Evolutionary conservation across 2,888 invertebrate species (phyloP), one percentile per base, ranked within the genome.

Genomic region (Ametastegia equiseti): DNA sequence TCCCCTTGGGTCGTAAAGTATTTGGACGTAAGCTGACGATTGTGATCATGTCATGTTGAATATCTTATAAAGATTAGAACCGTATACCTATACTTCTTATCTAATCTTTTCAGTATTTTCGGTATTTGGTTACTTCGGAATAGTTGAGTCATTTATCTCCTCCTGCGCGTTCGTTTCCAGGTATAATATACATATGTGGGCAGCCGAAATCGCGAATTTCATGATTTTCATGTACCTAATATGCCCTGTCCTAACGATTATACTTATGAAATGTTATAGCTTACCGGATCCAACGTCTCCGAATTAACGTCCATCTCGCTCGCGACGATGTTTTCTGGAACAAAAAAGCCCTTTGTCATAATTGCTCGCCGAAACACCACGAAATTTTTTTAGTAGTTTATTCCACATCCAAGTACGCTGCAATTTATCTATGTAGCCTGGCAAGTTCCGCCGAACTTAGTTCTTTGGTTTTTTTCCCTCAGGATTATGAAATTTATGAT

Each of bases 251-350:
- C 27, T 67, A 47, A n/a, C 19, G 30, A 79, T 63, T 77, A 45
- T 30, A 79, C 3, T 73, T 13, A 54, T 15, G 47, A 45, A 4
- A 6, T 30, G 27, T 47, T 36, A 47, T 30, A 39, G 30, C 75
- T 75, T 39, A 75, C 75, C 75, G 7, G 5, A 15, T 75, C 75
- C 7, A 39, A 36, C 36, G 57, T 39, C 30, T 75, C 75, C 33
- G 39, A 1, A 19, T 75, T 36, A 11, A 39, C 13, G 39, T 33
- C 39, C 13, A 54, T 11, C 19, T 75, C 54, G n/a, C n/a, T 36
- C 11, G 9, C 54, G 33, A 19, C 54, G 19, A 33, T 19, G 3
- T n/a, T n/a, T n/a, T 54, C 75, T 75, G 54, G 6, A 75, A 75
- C 36, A 54, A n/a, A 39, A 19, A 57, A 71, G 13, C n/a, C 1